These are phyloP conservation scores for Campoletis raptor DNA, from an alignment of 2,888 invertebrate genomes.

Conservation along the genomic window DNA sequence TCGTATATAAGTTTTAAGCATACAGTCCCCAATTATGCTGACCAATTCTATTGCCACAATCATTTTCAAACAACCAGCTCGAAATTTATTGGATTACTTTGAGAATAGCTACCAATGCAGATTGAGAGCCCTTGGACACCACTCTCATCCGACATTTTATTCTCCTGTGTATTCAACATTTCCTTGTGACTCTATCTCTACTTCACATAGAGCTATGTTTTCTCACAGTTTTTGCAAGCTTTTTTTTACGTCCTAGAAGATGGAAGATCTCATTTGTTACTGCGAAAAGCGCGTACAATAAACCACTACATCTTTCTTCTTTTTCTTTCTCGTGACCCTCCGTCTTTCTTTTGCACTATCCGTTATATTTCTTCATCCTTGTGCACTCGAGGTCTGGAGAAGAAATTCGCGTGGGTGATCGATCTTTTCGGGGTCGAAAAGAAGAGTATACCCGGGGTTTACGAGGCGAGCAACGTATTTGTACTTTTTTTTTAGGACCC, in stretches of 20 bases:
- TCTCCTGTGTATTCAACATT: not conserved
- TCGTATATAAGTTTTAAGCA: constrained; percentile 1
- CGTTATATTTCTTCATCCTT: constrained; percentile 36
- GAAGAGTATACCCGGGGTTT: constrained; percentile 42
- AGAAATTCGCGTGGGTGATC: constrained; percentile 39
- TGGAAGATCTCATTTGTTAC: constrained; percentile 59
- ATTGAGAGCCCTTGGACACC: not conserved
- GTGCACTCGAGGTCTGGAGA: constrained; percentile 32
- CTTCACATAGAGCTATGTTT: not conserved
- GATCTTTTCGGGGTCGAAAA: constrained; percentile 43
- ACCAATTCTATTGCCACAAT: not conserved
- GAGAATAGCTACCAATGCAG: not conserved
- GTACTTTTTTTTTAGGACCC: not conserved
- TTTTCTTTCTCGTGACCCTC: constrained; percentile 33
- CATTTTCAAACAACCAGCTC: not conserved
- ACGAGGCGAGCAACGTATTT: constrained; percentile 27
- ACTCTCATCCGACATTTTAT: not conserved
- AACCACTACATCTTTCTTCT: constrained; percentile 55
- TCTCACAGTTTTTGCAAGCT: constrained; percentile 31
- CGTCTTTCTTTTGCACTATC: constrained; percentile 17
- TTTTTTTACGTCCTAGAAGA: constrained; percentile 43
- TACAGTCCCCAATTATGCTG: not conserved
- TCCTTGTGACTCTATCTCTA: not conserved
- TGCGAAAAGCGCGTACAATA: constrained; percentile 53
- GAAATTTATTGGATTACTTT: not conserved